Percentiles rank a stretch among this genome's conserved stretches.
These are phyloP conservation scores for Tricholauxania praeusta DNA, from an alignment of 2,888 invertebrate genomes.

Conservation along the genomic window DNA sequence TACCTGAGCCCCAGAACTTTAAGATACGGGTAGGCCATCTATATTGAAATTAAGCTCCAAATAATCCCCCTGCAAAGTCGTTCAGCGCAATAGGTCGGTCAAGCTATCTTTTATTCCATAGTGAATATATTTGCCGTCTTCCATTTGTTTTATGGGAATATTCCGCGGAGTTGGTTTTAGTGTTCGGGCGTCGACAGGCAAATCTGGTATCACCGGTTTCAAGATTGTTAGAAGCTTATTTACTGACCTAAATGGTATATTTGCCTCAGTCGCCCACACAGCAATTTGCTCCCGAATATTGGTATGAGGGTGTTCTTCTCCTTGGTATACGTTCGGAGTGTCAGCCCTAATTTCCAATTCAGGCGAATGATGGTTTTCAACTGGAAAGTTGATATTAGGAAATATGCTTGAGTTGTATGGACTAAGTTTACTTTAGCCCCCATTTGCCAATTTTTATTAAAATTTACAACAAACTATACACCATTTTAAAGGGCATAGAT, in stretches of 20 bases:
- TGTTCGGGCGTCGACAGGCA: neutral
- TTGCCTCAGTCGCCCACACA: no score
- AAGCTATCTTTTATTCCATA: slow-evolving; percentile 10
- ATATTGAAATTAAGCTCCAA: slow-evolving; percentile 6
- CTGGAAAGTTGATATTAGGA: neutral
- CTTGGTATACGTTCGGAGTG: neutral
- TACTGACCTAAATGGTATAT: neutral
- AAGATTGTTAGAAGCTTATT: neutral
- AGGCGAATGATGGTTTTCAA: neutral
- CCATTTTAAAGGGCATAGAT: no score
- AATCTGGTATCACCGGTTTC: neutral
- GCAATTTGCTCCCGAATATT: no score
- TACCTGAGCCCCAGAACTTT: slow-evolving; percentile 24
- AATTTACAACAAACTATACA: no score
- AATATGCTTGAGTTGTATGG: neutral
- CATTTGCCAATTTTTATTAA: neutral
- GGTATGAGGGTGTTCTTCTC: neutral
- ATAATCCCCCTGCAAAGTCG: neutral
- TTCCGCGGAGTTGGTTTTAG: slow-evolving; percentile 15
- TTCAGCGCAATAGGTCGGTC: neutral
- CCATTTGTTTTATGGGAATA: neutral
- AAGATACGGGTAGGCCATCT: slow-evolving; percentile 30
- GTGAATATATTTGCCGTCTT: slow-evolving; percentile 13
- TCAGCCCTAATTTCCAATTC: neutral
- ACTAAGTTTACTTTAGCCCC: no score